These are phyloP conservation scores for Xylota segnis DNA, from an alignment of 2,888 invertebrate species.

Conservation along the genomic window DNA sequence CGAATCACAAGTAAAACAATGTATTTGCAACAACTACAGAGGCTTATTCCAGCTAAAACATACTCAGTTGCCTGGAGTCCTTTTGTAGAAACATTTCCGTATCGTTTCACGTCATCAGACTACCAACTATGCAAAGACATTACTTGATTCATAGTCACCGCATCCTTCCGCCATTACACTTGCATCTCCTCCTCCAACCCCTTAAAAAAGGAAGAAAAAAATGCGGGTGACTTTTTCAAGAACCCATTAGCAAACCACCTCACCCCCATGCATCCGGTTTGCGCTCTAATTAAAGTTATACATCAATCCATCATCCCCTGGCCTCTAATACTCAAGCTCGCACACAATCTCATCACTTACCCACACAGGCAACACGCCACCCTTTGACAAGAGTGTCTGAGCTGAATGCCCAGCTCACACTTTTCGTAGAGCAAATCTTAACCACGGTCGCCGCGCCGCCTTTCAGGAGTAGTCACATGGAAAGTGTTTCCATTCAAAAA, in stretches of 20 bases:
- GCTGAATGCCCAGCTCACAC: slow-evolving; percentile 76
- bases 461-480: slow-evolving; percentile 67
- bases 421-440: slow-evolving; percentile 65
- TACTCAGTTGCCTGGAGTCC: too few species aligned
- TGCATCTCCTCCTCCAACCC: neutral
- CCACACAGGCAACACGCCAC: slow-evolving; percentile 27
- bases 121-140: neutral
- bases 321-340: slow-evolving; percentile 25
- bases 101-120: neutral
- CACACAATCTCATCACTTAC: neutral
- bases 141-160: neutral
- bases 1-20: too few species aligned
- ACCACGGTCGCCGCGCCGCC: slow-evolving; percentile 66
- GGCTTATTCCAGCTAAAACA: too few species aligned
- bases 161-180: slow-evolving; percentile 5
- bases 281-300: slow-evolving; percentile 73
- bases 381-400: slow-evolving; percentile 63
- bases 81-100: neutral
- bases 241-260: slow-evolving; percentile 66
- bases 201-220: too few species aligned
- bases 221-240: slow-evolving; percentile 26
- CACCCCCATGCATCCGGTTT: slow-evolving; percentile 48
- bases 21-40: too few species aligned
- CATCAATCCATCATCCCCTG: slow-evolving; percentile 63
- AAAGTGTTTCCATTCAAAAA: slow-evolving; percentile 62